These are phyloP conservation scores for Chymomyza procnemis DNA, from an alignment of 2,888 invertebrate species.

Conservation along the genomic window DNA sequence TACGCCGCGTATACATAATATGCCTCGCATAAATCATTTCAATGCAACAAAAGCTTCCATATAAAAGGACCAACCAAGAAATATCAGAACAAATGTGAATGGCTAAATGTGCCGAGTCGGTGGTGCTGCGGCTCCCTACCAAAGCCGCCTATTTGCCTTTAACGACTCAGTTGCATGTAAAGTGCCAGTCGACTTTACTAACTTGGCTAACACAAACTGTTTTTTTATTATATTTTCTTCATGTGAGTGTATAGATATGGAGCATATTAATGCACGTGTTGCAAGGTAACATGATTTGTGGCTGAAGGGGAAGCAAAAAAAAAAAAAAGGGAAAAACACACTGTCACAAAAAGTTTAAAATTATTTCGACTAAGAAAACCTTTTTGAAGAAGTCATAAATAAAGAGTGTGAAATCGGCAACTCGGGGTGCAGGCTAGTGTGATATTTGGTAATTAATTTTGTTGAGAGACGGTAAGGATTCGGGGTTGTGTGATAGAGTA, in stretches of 20 bases:
- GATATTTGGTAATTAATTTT: no score
- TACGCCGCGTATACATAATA: slow-evolving; percentile 41
- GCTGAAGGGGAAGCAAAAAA: no score
- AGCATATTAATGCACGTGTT: neutral
- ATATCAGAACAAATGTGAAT: neutral
- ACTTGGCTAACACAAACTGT: neutral
- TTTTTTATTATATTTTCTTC: neutral
- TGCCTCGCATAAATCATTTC: slow-evolving; percentile 53
- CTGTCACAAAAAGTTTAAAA: no score
- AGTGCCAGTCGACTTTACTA: slow-evolving; percentile 1
- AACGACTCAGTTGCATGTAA: slow-evolving; percentile 21
- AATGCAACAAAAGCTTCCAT: neutral
- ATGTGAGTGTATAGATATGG: neutral
- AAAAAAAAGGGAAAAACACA: no score
- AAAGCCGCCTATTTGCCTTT: slow-evolving; percentile 22
- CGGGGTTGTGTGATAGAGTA: no score
- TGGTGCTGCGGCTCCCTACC: neutral
- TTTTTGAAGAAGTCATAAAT: no score
- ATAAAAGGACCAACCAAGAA: neutral
- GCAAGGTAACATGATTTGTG: neutral
- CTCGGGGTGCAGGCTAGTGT: no score
- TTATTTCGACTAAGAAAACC: no score
- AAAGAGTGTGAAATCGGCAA: no score
- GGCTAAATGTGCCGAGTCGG: slow-evolving; percentile 7
- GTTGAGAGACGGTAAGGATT: no score